Percentiles rank a stretch among this genome's conserved stretches.
Conservation (phyloP, 2,888 invertebrate genomes). For the Drosophila imparisetae region DNA sequence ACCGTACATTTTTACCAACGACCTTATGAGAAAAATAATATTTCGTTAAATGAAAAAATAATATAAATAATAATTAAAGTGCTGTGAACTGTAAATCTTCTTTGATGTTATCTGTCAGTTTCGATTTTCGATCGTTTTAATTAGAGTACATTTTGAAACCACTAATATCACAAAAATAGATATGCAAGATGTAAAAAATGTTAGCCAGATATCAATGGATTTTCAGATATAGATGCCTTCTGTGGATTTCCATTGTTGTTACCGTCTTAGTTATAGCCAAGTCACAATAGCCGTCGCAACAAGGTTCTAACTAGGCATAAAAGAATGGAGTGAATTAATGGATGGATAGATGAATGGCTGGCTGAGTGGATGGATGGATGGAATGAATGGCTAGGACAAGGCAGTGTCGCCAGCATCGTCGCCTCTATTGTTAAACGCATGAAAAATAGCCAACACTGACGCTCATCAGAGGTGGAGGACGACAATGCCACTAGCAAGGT, state of each 20-base stretch:
- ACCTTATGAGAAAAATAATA: background rate
- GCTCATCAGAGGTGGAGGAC: conserved; percentile 46
- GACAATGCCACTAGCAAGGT: conserved; percentile 20
- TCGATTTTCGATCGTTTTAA: background rate
- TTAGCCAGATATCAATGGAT: background rate
- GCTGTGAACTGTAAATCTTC: background rate
- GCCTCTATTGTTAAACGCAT: conserved; percentile 75
- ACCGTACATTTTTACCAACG: background rate
- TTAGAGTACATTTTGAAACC: background rate
- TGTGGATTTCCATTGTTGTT: conserved; percentile 7
- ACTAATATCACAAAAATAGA: background rate
- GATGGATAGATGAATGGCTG: conserved; percentile 19
- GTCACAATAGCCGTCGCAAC: conserved; percentile 8
- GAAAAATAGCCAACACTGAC: conserved; percentile 70
- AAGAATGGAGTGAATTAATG: conserved; percentile 22
- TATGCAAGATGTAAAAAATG: no score
- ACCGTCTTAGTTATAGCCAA: background rate
- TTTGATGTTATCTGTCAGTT: background rate
- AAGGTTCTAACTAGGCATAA: conserved; percentile 24
- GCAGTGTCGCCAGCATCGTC: conserved; percentile 34
- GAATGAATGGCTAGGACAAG: conserved; percentile 36
- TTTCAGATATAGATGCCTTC: background rate
- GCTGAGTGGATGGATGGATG: conserved; percentile 19
- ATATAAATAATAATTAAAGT: background rate
- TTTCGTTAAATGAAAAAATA: background rate